phyloP scores from a whole-genome alignment of 1,140 invertebrate genomes.

The Nomia melanderi region DNA sequence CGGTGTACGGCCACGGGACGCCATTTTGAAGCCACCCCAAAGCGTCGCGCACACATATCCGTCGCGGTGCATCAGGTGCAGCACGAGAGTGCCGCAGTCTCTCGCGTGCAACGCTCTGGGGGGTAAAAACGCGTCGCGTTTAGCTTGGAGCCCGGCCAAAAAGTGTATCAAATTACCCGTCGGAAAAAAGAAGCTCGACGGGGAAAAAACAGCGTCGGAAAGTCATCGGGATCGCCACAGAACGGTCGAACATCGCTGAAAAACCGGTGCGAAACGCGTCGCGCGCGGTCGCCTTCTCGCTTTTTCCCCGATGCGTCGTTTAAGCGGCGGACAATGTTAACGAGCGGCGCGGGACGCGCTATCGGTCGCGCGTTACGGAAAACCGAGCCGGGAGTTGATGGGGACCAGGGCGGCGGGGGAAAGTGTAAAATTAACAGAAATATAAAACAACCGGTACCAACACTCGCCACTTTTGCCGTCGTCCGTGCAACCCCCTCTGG shows the following conservation, averaged over 20 bases:
- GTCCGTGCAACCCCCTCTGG: not conserved
- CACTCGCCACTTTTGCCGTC: conserved; percentile 8
- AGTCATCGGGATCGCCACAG: too few species aligned
- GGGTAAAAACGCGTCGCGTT: too few species aligned
- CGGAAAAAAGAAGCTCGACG: conserved; percentile 18
- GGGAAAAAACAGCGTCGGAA: too few species aligned
- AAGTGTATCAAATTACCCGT: conserved; percentile 32
- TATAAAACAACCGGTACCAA: conserved; percentile 14
- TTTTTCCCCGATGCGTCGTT: not conserved
- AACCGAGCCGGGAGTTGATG: too few species aligned
- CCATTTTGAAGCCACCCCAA: conserved; percentile 48
- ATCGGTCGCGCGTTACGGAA: too few species aligned
- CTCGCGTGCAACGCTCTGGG: too few species aligned
- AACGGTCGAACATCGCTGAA: too few species aligned
- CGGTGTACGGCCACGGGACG: conserved; percentile 16
- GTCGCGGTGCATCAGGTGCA: conserved; percentile 27
- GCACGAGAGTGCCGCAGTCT: conserved; percentile 5
- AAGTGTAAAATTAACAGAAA: conserved; percentile 29
- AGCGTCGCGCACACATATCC: conserved; percentile 23
- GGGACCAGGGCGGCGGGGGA: too few species aligned
- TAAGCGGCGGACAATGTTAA: not conserved
- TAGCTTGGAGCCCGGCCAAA: conserved; percentile 19
- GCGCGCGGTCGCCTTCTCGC: not conserved
- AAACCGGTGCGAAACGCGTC: too few species aligned
- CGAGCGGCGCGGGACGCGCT: too few species aligned